Base-by-base conservation (phyloP, 1,140 invertebrate species). In the Hylaeus volcanicus region DNA sequence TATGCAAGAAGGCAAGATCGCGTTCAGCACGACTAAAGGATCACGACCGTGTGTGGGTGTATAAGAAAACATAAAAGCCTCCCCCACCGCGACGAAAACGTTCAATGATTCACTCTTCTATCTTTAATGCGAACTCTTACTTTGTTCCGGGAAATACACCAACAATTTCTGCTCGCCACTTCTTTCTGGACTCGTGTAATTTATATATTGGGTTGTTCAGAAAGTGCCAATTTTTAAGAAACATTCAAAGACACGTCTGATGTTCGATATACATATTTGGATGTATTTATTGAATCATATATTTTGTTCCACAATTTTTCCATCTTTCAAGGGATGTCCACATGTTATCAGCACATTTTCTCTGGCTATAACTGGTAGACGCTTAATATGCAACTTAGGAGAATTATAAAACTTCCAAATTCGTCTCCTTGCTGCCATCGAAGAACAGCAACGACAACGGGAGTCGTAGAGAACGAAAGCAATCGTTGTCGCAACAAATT, bases 1-100 rank as follows among this genome's bases (percentile, higher is more conserved):
- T 87, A 86, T 83, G 85, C 84, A 87, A 87, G 61, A 82, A 56
- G 76, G 61, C 66, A 61, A 11, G 85, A 83, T 86, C 83, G 84
- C 75, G 77, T 86, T 79, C 71, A 86, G 41, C 73, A 79, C 65
- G 65, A 64, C 58, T 15, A 55, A 81, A 72, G 58, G 65, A 65
- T 74, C 75, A 80, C 55, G 82, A 73, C 15, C 58, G 69, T n/a
- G 64, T 68, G 84, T 85, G 81, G 84, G 66, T 78, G 66, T 78
- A 37, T 68, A 78, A 15, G 5, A 14, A 74, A 26, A 73, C 14
- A n/a, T 69, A 53, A 65, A 45, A 48, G n/a, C n/a, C 41, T 43
- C 37, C n/a, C 41, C 53, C 37, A 14, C 12, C 60, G 9, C 11
- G 26, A 48, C 41, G 37, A 37, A 26, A 51, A 11, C 51, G 48